Evolutionary conservation across 2,797 vertebrate species (phyloP), one percentile per base, ranked within the genome.

Genomic region (Babyrousa celebensis): DNA sequence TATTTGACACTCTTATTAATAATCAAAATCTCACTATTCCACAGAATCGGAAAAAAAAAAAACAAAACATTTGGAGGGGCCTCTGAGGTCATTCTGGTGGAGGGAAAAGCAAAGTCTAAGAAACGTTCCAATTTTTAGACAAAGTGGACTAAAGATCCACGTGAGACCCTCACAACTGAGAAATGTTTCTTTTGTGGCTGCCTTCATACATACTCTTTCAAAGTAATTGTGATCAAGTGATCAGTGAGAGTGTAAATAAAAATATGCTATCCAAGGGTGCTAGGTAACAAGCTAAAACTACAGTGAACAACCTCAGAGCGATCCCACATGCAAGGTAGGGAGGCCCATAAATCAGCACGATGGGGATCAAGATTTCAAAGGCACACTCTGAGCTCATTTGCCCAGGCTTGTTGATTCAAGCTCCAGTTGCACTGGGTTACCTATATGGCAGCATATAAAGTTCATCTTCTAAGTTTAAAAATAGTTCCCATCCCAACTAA

Each of bases 351-450:
- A 98, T 98, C 97, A 98, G 63, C 83, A 68, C 17, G 80, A 92
- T 17, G 96, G 88, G 95, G 83, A 98, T 77, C 91, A 97, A 85
- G 63, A 96, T 98, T 98, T 97, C 97, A 97, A 98, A 98, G 97
- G 97, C 93, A 95, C 95, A 93, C 52, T 84, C 91, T 56, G 97
- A 97, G 58, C 89, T 95, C n/a, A 92, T 98, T 97, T 40, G 82
- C 58, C 87, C 43, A 56, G 79, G 97, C 98, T 92, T 98, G 72
- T 96, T 97, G 92, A 93, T 96, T 98, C 96, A 96, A 65, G 17
- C 71, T 97, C 86, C 72, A 87, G 56, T 89, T 98, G 90, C 98
- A 97, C 25, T 91, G 94, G 96, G 94, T 96, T 96, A 96, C 96
- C 93, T 96, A 96, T 96, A 97, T 83, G 95, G 93, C 91, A 97